Conservation (phyloP, 2,888 invertebrate genomes). For the Noctua pronuba region DNA sequence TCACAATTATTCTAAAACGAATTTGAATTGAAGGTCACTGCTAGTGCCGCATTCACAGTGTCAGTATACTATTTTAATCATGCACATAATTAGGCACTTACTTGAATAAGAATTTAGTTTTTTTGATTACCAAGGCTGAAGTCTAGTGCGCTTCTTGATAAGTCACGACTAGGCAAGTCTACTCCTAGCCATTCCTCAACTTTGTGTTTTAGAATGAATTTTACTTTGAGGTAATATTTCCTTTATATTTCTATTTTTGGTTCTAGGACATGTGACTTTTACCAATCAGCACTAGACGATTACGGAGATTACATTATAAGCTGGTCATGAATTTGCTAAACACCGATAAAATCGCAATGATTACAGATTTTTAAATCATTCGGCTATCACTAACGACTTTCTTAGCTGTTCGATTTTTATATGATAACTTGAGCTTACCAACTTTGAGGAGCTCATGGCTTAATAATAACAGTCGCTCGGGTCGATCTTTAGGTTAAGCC, state of each 20-base stretch:
- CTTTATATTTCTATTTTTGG: not conserved
- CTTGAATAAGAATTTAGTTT: conserved; percentile 7
- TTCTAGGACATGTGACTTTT: not conserved
- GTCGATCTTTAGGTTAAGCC: no score
- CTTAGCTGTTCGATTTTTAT: not conserved
- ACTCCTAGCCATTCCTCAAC: not conserved
- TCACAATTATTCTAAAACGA: not conserved
- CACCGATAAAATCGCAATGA: not conserved
- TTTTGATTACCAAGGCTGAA: conserved; percentile 12
- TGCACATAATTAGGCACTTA: conserved; percentile 19
- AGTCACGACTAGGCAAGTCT: not conserved
- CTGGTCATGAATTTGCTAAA: not conserved
- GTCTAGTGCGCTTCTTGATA: not conserved
- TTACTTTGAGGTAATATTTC: not conserved
- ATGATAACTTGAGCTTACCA: no score
- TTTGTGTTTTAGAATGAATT: not conserved
- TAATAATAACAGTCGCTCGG: no score
- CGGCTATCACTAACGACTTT: not conserved
- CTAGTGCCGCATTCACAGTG: conserved; percentile 7
- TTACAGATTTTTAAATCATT: not conserved
- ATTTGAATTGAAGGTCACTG: conserved; percentile 30
- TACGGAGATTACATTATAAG: not conserved
- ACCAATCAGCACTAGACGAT: not conserved
- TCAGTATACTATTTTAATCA: conserved; percentile 34
- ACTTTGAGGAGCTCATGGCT: no score